These are phyloP conservation scores for Emys orbicularis DNA, from an alignment of 2,797 vertebrate genomes.

Conservation along the genomic window DNA sequence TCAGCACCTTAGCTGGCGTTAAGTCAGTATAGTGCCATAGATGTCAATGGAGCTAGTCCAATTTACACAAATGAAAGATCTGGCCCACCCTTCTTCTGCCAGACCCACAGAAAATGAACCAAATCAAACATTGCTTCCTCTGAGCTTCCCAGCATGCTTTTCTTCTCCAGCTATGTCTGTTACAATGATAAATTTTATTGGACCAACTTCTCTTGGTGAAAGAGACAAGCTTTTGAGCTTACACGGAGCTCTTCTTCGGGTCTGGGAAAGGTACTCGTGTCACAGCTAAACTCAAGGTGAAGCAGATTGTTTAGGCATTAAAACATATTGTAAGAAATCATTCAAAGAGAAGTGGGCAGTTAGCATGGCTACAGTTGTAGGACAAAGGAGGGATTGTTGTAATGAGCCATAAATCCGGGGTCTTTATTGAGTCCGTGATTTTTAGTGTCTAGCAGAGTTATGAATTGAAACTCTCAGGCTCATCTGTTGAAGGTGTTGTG, in stretches of 20 bases:
- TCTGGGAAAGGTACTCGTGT: neutral
- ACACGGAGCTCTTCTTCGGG: neutral
- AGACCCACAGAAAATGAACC: neutral
- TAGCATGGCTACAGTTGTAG: neutral
- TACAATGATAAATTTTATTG: neutral
- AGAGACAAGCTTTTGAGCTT: neutral
- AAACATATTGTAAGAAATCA: neutral
- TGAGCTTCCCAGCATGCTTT: neutral
- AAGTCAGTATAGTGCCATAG: neutral
- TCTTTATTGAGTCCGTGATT: neutral
- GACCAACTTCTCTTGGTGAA: neutral
- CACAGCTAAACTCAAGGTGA: neutral
- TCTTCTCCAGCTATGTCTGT: neutral
- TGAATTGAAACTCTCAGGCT: neutral
- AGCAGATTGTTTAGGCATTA: neutral
- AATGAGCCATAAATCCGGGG: neutral
- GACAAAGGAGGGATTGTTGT: neutral
- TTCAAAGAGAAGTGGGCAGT: neutral
- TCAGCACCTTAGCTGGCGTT: accelerated
- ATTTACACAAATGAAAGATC: neutral
- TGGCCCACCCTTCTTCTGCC: neutral
- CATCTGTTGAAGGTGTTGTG: neutral
- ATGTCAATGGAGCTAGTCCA: neutral
- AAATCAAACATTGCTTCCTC: neutral
- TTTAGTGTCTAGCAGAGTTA: neutral